A percentile compares a stretch with the other conserved stretches of the same genome.
Conservation (phyloP, 2,797 vertebrate genomes). For the Gymnoscopelus microlampas region DNA sequence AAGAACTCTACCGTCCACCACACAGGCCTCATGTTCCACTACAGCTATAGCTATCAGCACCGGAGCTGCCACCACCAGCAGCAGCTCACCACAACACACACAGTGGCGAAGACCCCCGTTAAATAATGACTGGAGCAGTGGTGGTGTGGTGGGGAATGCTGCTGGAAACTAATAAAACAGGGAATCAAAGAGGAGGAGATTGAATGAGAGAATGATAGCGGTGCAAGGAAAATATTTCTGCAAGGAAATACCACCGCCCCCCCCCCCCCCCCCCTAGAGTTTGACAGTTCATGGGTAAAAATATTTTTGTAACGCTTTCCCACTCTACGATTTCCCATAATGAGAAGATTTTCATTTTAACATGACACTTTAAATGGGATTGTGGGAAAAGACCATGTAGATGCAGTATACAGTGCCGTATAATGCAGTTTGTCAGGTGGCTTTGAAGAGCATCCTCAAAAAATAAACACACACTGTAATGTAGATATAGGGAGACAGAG, state of each 20-base stretch:
- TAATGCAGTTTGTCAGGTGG: conserved; percentile 8
- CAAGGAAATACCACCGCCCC: conserved; percentile 35
- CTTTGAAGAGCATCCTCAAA: conserved; percentile 5
- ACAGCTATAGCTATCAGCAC: no score
- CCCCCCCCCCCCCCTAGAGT: conserved; percentile 16
- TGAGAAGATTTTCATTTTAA: conserved; percentile 30
- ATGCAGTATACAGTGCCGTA: background rate
- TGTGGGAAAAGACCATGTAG: conserved; percentile 13
- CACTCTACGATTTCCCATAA: conserved; percentile 9
- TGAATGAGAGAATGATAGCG: conserved; percentile 8
- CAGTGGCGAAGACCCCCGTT: conserved; percentile 30
- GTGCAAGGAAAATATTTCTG: conserved; percentile 10
- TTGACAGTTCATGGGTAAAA: conserved; percentile 24
- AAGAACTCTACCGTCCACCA: no score
- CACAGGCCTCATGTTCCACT: no score
- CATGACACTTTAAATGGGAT: conserved; percentile 24
- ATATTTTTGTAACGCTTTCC: conserved; percentile 14
- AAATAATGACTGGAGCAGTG: conserved; percentile 43
- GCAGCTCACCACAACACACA: background rate
- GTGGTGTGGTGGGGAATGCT: conserved; percentile 29
- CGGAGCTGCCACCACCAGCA: no score
- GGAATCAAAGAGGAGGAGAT: conserved; percentile 21
- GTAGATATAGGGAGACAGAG: conserved; percentile 31
- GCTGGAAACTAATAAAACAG: conserved; percentile 36
- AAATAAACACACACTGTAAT: conserved; percentile 3